Conservation (phyloP, 2,888 invertebrate genomes). For the Lycaena phlaeas region DNA sequence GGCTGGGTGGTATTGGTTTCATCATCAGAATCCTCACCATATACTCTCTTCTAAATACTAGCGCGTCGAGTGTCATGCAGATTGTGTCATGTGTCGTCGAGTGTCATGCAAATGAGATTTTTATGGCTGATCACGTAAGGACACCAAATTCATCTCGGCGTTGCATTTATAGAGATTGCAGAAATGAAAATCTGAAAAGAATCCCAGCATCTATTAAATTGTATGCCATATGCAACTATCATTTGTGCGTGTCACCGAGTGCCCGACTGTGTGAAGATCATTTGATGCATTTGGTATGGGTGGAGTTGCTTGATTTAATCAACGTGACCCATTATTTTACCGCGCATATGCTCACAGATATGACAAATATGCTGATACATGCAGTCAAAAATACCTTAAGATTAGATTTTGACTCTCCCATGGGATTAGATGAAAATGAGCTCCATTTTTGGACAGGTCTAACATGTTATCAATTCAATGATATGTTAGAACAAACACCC, state of each 20-base stretch:
- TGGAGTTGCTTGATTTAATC: not conserved
- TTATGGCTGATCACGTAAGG: not conserved
- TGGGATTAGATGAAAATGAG: not conserved
- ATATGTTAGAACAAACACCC: too few relatives aligned
- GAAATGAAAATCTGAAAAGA: not conserved
- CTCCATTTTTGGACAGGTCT: not conserved
- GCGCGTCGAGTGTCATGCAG: too few relatives aligned
- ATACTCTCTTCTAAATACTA: too few relatives aligned
- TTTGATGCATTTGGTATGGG: not conserved
- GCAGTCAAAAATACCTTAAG: not conserved
- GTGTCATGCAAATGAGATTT: not conserved
- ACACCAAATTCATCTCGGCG: not conserved
- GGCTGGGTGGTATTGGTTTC: too few relatives aligned
- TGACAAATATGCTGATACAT: not conserved
- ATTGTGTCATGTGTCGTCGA: too few relatives aligned
- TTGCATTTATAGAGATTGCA: not conserved
- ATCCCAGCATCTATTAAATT: not conserved
- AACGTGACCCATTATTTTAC: slow-evolving; percentile 1
- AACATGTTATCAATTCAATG: not conserved
- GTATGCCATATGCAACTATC: not conserved
- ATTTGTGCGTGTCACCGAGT: slow-evolving; percentile 1
- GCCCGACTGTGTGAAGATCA: not conserved
- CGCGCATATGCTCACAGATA: not conserved
- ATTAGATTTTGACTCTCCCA: not conserved
- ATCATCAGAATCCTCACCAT: too few relatives aligned